Evolutionary conservation across 1,140 invertebrate species (phyloP).

Genomic region (Camponotus vicinus): DNA sequence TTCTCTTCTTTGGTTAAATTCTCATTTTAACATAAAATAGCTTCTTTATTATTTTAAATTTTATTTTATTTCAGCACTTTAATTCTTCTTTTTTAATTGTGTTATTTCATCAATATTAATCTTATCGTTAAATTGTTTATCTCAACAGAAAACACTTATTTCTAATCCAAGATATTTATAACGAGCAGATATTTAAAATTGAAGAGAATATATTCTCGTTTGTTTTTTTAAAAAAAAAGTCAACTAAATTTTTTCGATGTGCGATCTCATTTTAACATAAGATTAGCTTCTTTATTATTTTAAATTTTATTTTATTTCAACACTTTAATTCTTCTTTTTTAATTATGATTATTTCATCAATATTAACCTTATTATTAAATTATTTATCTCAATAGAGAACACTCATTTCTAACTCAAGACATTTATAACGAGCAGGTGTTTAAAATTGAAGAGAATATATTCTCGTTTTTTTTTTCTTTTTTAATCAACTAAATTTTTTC

Average conservation of each 20-base stretch:
- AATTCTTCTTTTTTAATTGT: too few species aligned
- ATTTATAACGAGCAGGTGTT: background rate
- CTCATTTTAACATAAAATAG: background rate
- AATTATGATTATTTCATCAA: too few species aligned
- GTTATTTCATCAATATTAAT: background rate
- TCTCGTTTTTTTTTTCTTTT: too few species aligned
- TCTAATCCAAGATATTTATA: background rate
- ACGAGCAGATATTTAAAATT: background rate
- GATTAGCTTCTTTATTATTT: too few species aligned
- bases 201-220: background rate
- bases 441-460: background rate
- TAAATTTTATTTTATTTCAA: background rate
- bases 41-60: background rate
- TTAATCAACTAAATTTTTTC: background rate
- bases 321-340: background rate
- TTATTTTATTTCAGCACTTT: background rate
- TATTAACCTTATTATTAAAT: background rate
- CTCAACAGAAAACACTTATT: background rate
- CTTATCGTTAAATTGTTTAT: background rate
- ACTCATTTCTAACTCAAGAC: background rate
- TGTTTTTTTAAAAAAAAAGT: background rate
- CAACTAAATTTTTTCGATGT: background rate
- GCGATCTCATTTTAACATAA: too few species aligned
- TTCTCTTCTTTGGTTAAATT: background rate
- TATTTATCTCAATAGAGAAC: background rate